Conservation (phyloP, 2,113 vertebrate species). For the Tupaia chinensis region DNA sequence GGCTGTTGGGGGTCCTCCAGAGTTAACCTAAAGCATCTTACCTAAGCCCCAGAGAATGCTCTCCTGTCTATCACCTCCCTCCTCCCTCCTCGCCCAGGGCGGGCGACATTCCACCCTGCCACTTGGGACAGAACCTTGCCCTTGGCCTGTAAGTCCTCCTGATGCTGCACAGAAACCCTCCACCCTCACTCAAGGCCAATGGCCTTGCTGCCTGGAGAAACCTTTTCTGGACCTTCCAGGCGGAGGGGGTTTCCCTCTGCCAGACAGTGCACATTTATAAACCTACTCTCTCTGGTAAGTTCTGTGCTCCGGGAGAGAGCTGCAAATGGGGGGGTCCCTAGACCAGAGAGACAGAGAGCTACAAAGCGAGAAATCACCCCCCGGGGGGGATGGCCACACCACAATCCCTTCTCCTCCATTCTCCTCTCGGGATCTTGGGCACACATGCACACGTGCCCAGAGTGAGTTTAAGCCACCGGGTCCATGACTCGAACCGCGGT, state of each 20-base stretch:
- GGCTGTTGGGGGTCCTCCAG: background rate
- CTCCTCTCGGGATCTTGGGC: too few species aligned
- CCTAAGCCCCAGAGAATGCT: rapidly evolving
- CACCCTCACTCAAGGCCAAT: rapidly evolving
- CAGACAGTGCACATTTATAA: rapidly evolving
- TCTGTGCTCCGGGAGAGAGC: rapidly evolving
- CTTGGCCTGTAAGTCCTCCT: background rate
- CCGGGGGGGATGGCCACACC: too few species aligned
- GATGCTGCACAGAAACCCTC: background rate
- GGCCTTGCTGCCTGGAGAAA: background rate
- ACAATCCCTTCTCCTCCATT: too few species aligned
- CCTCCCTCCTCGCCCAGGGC: background rate
- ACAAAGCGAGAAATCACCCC: too few species aligned
- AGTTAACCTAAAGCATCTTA: background rate
- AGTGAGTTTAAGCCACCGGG: too few species aligned
- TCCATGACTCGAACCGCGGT: too few species aligned
- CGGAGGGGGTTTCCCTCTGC: rapidly evolving
- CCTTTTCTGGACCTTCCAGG: background rate
- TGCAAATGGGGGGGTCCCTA: background rate
- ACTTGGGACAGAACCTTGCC: rapidly evolving
- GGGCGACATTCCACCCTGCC: background rate
- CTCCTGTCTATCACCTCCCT: background rate
- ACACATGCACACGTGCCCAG: too few species aligned
- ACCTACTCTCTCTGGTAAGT: background rate
- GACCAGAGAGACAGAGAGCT: background rate